phyloP scores from a whole-genome alignment of 2,797 vertebrate species.

The Gymnothorax javanicus region DNA sequence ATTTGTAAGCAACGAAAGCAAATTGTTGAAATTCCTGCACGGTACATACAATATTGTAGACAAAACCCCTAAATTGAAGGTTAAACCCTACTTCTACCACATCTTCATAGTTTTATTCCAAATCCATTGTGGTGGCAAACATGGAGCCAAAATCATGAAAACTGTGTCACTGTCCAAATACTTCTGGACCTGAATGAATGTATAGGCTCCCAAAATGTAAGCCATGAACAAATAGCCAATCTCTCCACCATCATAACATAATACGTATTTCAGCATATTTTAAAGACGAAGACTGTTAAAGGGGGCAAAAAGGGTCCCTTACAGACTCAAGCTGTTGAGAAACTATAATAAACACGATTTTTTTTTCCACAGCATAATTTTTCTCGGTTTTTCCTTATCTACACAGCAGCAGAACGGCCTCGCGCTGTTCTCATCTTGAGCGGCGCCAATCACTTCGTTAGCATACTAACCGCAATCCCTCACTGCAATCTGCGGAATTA shows the following conservation, averaged over 20 bases:
- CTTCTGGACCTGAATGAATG: no score
- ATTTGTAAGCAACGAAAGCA: no score
- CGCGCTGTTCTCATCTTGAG: conserved; percentile 64
- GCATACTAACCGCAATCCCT: conserved; percentile 65
- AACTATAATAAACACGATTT: conserved; percentile 55
- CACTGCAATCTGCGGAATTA: conserved; percentile 42
- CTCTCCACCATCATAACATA: conserved; percentile 55
- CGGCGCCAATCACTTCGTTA: conserved; percentile 64
- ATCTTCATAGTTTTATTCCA: no score
- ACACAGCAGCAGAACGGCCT: conserved; percentile 60
- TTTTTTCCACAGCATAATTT: conserved; percentile 56
- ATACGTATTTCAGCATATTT: conserved; percentile 44
- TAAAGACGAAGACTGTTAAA: neutral
- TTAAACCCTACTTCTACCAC: no score
- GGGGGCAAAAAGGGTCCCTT: conserved; percentile 52
- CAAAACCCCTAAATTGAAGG: no score
- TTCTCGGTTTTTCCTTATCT: conserved; percentile 71
- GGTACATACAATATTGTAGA: no score
- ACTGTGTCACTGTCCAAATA: no score
- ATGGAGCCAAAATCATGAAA: no score
- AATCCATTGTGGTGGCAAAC: no score
- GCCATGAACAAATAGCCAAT: no score
- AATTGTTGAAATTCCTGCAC: no score
- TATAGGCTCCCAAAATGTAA: no score
- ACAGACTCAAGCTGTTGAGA: conserved; percentile 15